Percentiles rank a stretch among this genome's conserved stretches.
These are phyloP conservation scores for Lathronympha strigana DNA, from an alignment of 2,888 invertebrate genomes.

Conservation along the genomic window DNA sequence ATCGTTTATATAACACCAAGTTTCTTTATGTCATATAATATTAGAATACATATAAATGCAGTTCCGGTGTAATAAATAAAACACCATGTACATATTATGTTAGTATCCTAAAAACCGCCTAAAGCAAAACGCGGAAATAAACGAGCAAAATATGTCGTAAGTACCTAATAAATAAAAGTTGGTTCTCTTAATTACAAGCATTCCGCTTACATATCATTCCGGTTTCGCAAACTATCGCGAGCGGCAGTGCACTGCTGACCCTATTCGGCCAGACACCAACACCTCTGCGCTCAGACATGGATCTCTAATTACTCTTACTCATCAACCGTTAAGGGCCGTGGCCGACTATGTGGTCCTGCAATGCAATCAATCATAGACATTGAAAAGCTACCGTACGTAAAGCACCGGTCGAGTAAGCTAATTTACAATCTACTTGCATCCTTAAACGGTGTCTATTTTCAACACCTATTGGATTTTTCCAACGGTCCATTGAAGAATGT, in stretches of 20 bases:
- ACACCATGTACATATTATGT: neutral
- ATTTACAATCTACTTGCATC: neutral
- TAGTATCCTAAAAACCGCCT: conserved; percentile 1
- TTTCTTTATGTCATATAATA: no score
- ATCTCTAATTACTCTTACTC: conserved; percentile 12
- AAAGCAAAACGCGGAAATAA: neutral
- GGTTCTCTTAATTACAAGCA: conserved; percentile 23
- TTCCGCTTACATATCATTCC: conserved; percentile 30
- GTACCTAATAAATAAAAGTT: conserved; percentile 23
- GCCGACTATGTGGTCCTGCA: conserved; percentile 9
- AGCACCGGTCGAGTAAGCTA: conserved; percentile 4
- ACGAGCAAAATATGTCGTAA: conserved; percentile 8
- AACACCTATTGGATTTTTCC: conserved; percentile 28
- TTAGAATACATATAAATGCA: no score
- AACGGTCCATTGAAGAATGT: conserved; percentile 16
- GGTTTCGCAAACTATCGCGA: conserved; percentile 30
- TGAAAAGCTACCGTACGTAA: neutral
- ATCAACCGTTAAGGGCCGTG: conserved; percentile 11
- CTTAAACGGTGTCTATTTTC: conserved; percentile 19
- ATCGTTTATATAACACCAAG: no score
- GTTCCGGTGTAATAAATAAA: no score
- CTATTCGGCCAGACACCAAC: conserved; percentile 24
- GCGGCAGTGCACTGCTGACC: conserved; percentile 23
- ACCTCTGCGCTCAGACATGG: conserved; percentile 4
- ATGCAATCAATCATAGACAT: conserved; percentile 21